Percentiles rank a stretch among this genome's conserved stretches.
Evolutionary conservation across 2,888 invertebrate genomes (phyloP).

Genomic region (Dichetophora obliterata): DNA sequence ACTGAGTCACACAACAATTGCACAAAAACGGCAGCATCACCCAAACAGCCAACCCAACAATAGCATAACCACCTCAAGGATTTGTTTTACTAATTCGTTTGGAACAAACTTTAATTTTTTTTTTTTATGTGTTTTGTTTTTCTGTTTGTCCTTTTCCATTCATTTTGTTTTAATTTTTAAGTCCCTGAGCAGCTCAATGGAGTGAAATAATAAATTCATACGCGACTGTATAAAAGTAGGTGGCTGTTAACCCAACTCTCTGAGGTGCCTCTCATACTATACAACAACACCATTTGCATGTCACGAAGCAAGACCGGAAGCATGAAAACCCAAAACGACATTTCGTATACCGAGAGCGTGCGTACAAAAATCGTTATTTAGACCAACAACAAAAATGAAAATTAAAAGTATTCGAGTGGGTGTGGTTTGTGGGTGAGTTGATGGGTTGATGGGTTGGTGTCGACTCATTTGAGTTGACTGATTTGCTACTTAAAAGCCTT

Average conservation of each 20-base stretch:
- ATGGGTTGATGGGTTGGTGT: not conserved
- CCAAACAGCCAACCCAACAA: not conserved
- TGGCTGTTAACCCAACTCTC: not conserved
- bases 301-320: not conserved
- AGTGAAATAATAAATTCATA: conserved; percentile 21
- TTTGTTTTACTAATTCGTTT: conserved; percentile 21
- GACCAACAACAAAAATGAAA: too few species aligned
- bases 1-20: not conserved
- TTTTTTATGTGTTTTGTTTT: not conserved
- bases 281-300: not conserved
- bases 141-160: not conserved
- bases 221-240: not conserved
- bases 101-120: not conserved
- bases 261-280: not conserved
- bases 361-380: not conserved
- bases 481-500: not conserved
- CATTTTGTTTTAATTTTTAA: conserved; percentile 22
- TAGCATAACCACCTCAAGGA: not conserved
- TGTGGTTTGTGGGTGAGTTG: not conserved
- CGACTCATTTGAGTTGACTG: not conserved
- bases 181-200: conserved; percentile 13
- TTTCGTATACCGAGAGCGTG: not conserved
- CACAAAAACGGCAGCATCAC: not conserved
- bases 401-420: too few species aligned
- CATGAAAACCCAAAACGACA: not conserved